phyloP scores from a whole-genome alignment of 2,888 invertebrate genomes.

The Pteria penguin region DNA sequence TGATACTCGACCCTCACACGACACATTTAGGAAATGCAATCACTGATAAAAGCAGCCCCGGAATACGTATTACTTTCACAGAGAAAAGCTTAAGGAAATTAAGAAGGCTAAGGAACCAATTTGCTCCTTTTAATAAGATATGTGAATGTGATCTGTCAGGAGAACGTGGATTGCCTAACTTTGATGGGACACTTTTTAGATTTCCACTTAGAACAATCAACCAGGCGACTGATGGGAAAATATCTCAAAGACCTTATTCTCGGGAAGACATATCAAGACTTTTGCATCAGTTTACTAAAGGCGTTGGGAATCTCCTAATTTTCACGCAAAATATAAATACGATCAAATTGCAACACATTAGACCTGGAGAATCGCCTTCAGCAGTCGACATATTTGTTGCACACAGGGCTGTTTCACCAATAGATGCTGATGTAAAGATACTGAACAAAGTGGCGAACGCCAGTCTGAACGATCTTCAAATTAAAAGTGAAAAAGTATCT shows the following conservation, averaged over 20 bases:
- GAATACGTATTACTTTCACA: slow-evolving; percentile 60
- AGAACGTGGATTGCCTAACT: slow-evolving; percentile 28
- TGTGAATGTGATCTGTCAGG: slow-evolving; percentile 58
- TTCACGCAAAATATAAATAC: slow-evolving; percentile 74
- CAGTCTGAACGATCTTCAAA: neutral
- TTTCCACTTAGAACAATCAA: slow-evolving; percentile 72
- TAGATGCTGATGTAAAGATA: too few species aligned
- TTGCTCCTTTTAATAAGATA: slow-evolving; percentile 70
- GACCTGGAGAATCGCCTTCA: slow-evolving; percentile 23
- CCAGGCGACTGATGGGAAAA: slow-evolving; percentile 65
- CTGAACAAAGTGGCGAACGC: neutral
- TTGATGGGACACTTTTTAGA: slow-evolving; percentile 74
- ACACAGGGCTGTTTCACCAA: neutral
- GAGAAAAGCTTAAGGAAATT: slow-evolving; percentile 49
- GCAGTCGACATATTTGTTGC: neutral
- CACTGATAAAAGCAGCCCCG: slow-evolving; percentile 50
- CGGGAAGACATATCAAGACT: slow-evolving; percentile 62
- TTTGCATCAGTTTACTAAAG: slow-evolving; percentile 61
- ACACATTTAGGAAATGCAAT: slow-evolving; percentile 60
- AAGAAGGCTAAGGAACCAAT: slow-evolving; percentile 65
- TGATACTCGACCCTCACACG: slow-evolving; percentile 74
- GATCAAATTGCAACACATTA: slow-evolving; percentile 64
- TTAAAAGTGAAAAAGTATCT: neutral
- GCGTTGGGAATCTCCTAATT: slow-evolving; percentile 69
- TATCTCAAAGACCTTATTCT: slow-evolving; percentile 52